Base-by-base conservation (phyloP, 2,113 vertebrate species). In the Helogale parvula region DNA sequence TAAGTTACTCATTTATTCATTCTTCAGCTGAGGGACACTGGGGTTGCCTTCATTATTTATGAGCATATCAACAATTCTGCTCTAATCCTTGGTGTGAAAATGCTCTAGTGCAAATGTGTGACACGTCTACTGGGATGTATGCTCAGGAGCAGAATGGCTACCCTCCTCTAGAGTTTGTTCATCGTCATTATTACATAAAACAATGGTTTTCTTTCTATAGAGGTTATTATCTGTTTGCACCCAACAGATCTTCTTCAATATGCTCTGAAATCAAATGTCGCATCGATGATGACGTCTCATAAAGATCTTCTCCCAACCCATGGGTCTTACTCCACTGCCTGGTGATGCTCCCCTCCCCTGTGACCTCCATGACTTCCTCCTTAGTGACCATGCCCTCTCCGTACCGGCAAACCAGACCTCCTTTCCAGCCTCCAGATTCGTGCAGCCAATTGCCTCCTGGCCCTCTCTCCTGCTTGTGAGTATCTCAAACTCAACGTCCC, bases 251-350 rank as follows among this genome's bases (percentile, higher is more conserved):
- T 21, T 45, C 31, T 66, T 88, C 47, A 63, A 14, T 47, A n/a
- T 15, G 47, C 35, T 79, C 45, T 5, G 52, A 89, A 72, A 50
- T 14, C 50, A 74, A 91, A 81, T 12, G 38, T 63, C 41, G 45
- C 19, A 0, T 52, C 7, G 2, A 8, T 31, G 17, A 60, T 7
- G 2, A 8, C 31, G 2, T 16, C 7, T 47, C 63, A 45, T 12
- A 66, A 38, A 1, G 4, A 21, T 47, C n/a, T 76, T 10, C 38
- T 35, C 50, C n/a, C 45, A 0, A 1, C 0, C 15, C 19, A 7
- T 21, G 31, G 9, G 52, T 52, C 82, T 41, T 63, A 25, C 45
- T 69, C 33, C 74, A 45, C 8, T 60, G 2, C 45, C n/a, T 41
- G 11, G 27, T 15, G 38, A 6, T 41, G 21, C 7, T 29, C 17